A percentile compares a stretch with the other conserved stretches of the same genome.
These are phyloP conservation scores for Schrankia costaestrigalis DNA, from an alignment of 2,888 invertebrate species.

Conservation along the genomic window DNA sequence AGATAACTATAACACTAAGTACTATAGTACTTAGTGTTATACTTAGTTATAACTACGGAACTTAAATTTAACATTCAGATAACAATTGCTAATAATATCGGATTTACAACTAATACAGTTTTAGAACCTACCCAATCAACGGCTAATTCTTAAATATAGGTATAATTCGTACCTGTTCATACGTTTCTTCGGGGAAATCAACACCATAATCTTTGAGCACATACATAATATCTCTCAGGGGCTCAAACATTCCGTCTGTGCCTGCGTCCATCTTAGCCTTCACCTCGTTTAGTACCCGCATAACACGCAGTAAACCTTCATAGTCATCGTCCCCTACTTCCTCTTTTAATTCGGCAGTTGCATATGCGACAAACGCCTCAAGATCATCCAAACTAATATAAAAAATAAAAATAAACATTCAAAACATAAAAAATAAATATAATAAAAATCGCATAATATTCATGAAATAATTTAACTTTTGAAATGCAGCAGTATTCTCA, in stretches of 20 bases:
- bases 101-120: neutral
- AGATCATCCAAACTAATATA: conserved; percentile 85
- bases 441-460: neutral
- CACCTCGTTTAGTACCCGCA: conserved; percentile 92
- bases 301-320: conserved; percentile 89
- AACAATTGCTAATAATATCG: no score
- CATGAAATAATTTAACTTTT: neutral
- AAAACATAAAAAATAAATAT: neutral
- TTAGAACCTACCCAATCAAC: neutral
- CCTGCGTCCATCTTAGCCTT: conserved; percentile 81
- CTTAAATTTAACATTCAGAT: no score
- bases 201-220: conserved; percentile 92
- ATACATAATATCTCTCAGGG: conserved; percentile 91
- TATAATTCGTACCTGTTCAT: conserved; percentile 81
- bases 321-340: conserved; percentile 92
- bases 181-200: conserved; percentile 89
- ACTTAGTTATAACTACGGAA: no score
- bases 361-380: conserved; percentile 87
- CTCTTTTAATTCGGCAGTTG: conserved; percentile 85
- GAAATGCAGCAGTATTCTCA: conserved; percentile 24
- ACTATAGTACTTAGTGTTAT: no score
- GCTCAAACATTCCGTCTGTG: conserved; percentile 95
- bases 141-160: neutral
- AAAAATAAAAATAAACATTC: neutral
- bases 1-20: no score